phyloP scores from a whole-genome alignment of 2,888 invertebrate species.

The Shargacucullia verbasci region DNA sequence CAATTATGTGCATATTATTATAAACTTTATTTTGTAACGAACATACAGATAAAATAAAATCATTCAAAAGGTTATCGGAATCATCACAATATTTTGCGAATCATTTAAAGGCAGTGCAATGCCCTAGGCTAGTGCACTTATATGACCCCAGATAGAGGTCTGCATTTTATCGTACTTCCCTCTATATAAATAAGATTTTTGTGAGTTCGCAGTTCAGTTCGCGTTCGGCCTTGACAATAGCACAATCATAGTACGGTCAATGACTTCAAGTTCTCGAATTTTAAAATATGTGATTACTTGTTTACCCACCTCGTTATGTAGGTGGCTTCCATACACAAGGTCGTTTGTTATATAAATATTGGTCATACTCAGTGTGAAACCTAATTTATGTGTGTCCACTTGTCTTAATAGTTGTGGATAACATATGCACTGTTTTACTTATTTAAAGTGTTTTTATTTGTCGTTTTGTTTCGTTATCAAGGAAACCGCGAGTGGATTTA shows the following conservation, averaged over 20 bases:
- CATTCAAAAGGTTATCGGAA: too few species aligned
- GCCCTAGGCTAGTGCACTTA: too few species aligned
- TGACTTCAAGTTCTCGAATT: constrained; percentile 67
- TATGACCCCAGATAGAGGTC: too few species aligned
- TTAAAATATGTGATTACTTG: constrained; percentile 57
- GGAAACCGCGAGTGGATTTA: constrained; percentile 13
- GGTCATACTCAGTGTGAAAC: constrained; percentile 59
- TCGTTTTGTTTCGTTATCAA: constrained; percentile 3
- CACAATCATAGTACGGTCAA: constrained; percentile 62
- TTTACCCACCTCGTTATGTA: constrained; percentile 77
- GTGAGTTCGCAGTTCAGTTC: constrained; percentile 13
- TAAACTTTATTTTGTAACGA: too few species aligned
- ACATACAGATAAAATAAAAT: too few species aligned
- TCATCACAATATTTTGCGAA: too few species aligned
- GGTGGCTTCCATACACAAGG: constrained; percentile 80
- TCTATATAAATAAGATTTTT: neutral
- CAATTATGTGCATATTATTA: too few species aligned
- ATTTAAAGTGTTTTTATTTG: constrained; percentile 6
- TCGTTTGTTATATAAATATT: constrained; percentile 55
- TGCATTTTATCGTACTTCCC: neutral
- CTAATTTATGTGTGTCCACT: constrained; percentile 45
- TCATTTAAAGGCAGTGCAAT: too few species aligned
- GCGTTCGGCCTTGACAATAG: constrained; percentile 69
- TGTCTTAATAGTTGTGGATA: constrained; percentile 17
- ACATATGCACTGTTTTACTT: constrained; percentile 3